Evolutionary conservation across 2,888 invertebrate genomes (phyloP).

Genomic region (Tiphia femorata): DNA sequence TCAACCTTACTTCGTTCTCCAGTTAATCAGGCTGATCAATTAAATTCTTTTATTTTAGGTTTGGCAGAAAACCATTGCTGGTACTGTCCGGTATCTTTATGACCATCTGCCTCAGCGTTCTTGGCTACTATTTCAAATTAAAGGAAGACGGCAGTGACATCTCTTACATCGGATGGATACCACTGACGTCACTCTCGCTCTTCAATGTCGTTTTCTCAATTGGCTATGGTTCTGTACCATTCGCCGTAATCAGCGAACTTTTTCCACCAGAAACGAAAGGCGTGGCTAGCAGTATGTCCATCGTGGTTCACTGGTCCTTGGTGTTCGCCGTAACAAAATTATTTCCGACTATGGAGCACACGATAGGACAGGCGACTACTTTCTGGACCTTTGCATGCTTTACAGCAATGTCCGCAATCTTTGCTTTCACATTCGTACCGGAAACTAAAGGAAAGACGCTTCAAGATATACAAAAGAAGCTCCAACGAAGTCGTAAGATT

Average conservation of each 20-base stretch:
- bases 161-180: slow-evolving; percentile 64
- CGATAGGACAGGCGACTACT: slow-evolving; percentile 52
- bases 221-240: slow-evolving; percentile 70
- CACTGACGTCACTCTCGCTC: slow-evolving; percentile 64
- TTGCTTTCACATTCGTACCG: slow-evolving; percentile 60
- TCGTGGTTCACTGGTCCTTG: slow-evolving; percentile 67
- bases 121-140: slow-evolving; percentile 65
- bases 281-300: slow-evolving; percentile 64
- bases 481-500: slow-evolving; percentile 32
- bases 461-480: slow-evolving; percentile 62
- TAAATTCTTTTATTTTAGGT: slow-evolving; percentile 45
- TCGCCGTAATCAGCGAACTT: slow-evolving; percentile 69
- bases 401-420: slow-evolving; percentile 53
- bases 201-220: slow-evolving; percentile 68
- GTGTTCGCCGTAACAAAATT: slow-evolving; percentile 65
- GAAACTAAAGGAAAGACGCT: slow-evolving; percentile 66
- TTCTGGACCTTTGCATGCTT: slow-evolving; percentile 61
- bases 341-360: slow-evolving; percentile 52
- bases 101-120: slow-evolving; percentile 59
- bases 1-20: no score
- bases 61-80: slow-evolving; percentile 71
- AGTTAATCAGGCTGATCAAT: no score
- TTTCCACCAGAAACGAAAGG: slow-evolving; percentile 69
- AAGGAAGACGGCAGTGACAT: slow-evolving; percentile 49
- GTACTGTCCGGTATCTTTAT: slow-evolving; percentile 69